phyloP scores from a whole-genome alignment of 2,113 vertebrate genomes.

The Uropsilus gracilis region DNA sequence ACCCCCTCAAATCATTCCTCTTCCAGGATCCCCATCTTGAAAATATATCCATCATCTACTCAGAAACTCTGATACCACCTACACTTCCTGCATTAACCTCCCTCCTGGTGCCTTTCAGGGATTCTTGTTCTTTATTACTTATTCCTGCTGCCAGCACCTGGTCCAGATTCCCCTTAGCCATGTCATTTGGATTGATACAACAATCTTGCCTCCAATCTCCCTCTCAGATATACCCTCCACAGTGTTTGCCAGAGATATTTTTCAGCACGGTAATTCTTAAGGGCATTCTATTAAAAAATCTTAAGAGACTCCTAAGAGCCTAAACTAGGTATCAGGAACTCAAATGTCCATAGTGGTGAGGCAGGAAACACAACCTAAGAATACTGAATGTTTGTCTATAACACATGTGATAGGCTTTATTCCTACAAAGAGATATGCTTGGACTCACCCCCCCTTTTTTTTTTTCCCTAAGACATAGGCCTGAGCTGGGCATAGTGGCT shows the following conservation, averaged over 20 bases:
- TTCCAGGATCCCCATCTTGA: background rate
- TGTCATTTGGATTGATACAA: background rate
- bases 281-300: background rate
- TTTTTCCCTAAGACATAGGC: background rate
- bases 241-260: background rate
- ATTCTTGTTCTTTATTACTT: background rate
- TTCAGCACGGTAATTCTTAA: background rate
- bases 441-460: background rate
- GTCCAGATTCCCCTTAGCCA: background rate
- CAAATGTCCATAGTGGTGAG: background rate
- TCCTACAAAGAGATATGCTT: background rate
- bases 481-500: too few relatives aligned
- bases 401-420: background rate
- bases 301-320: background rate
- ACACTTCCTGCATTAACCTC: background rate
- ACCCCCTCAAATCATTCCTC: background rate
- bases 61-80: background rate
- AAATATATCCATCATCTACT: background rate
- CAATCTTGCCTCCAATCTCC: background rate
- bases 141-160: background rate
- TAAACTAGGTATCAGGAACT: background rate
- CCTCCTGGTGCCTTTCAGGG: background rate
- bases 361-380: background rate
- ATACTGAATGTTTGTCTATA: background rate
- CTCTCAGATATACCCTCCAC: too few relatives aligned